Evolutionary conservation across 2,888 invertebrate species (phyloP), one percentile per base, ranked within the genome.

Genomic region (Oscheius sp.): DNA sequence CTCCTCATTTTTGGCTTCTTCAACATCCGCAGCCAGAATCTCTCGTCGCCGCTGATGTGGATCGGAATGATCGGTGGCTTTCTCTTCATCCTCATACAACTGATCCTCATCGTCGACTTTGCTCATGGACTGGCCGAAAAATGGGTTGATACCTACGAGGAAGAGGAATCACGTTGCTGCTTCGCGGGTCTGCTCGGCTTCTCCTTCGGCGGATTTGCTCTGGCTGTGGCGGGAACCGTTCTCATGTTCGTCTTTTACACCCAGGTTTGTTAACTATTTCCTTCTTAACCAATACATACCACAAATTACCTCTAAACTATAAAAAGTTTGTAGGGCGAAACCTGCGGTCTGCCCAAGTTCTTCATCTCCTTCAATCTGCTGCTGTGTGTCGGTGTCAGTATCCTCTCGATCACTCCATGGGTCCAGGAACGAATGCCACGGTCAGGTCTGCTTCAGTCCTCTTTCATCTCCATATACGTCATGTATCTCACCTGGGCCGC

Each of bases 401-500:
- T 93, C 32, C 88, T 96, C 32, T 96, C 98, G 0, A 93, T 98
- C 86, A 91, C 96, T 85, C 98, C 99, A 1, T 92, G 92, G 74
- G 94, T 99, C 11, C 98, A 99, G 91, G 96, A 97, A 89, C 86
- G 76, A 47, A 82, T 86, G 72, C 88, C 88, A 33, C 79, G 83
- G 35, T 97, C 97, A 55, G 99, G 99, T 42, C 92, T 99, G 33
- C 92, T 92, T 4, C 90, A 90, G 79, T 94, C 98, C 0, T 94
- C 97, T 0, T 92, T 97, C 74, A 95, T 99, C 63, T 93, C 95
- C 4, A 91, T 96, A 13, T 99, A 99, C 90, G 94, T 95, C 13
- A 92, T 95, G 87, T 99, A 96, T 90, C 92, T 99, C 84, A 99
- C 99, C 70, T 99, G 99, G 99, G 96, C 97, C 0, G 94, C 97